phyloP scores from a whole-genome alignment of 1,140 invertebrate species.

The Pristionchus pacificus region DNA sequence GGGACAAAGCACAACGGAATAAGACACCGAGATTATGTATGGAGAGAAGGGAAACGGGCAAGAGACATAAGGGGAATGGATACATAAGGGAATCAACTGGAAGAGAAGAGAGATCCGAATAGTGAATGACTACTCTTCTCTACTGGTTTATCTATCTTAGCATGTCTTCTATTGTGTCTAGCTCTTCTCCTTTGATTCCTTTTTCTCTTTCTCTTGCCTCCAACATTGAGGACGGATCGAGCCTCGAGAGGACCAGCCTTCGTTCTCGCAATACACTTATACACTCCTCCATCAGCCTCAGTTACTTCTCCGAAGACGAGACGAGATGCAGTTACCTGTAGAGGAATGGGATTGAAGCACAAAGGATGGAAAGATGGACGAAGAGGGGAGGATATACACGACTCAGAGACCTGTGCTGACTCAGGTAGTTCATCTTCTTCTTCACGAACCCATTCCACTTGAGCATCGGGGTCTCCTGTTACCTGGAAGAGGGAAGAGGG shows the following conservation, averaged over 20 bases:
- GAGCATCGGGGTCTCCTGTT: conserved; percentile 46
- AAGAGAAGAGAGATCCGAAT: conserved; percentile 45
- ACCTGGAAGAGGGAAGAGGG: conserved; percentile 24
- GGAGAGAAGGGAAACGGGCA: conserved; percentile 1
- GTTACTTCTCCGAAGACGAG: conserved; percentile 51
- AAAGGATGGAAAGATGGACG: not conserved
- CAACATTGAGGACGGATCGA: conserved; percentile 46
- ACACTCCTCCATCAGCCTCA: conserved; percentile 51
- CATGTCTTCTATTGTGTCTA: conserved; percentile 30
- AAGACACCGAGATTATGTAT: conserved; percentile 25
- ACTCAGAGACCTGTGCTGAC: conserved; percentile 45
- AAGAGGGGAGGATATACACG: not conserved
- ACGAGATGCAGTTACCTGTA: conserved; percentile 54
- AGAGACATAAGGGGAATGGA: conserved; percentile 18
- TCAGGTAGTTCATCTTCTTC: conserved; percentile 44
- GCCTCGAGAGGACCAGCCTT: conserved; percentile 46
- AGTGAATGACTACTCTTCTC: conserved; percentile 29
- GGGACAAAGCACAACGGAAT: not conserved
- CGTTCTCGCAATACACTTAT: conserved; percentile 43
- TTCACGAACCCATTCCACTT: conserved; percentile 51
- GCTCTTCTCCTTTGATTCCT: conserved; percentile 24
- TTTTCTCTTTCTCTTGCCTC: conserved; percentile 56
- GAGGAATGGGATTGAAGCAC: not conserved
- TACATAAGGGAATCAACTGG: conserved; percentile 28
- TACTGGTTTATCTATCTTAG: no score